Conservation (phyloP, 2,888 invertebrate species). For the Pristionchus arcanus region DNA sequence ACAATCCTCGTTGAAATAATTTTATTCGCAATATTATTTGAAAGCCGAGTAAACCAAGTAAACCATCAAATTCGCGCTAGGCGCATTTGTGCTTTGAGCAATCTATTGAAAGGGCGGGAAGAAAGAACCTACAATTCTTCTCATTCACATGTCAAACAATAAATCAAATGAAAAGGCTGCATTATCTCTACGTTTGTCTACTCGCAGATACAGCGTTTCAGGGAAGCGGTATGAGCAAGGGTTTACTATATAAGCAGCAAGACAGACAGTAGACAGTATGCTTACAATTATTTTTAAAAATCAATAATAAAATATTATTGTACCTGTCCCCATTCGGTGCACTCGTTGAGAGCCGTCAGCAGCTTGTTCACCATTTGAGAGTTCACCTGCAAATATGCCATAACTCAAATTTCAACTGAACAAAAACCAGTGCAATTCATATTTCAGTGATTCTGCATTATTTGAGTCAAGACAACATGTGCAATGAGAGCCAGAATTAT, state of each 20-base stretch:
- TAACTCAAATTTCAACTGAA: neutral
- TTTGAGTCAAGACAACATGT: neutral
- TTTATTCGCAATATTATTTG: neutral
- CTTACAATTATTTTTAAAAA: too few relatives aligned
- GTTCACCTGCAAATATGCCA: slow-evolving; percentile 85
- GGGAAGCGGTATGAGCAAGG: too few relatives aligned
- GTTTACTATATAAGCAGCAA: too few relatives aligned
- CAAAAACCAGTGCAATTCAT: neutral
- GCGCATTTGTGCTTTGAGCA: too few relatives aligned
- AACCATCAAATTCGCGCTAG: too few relatives aligned
- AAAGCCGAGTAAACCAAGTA: too few relatives aligned
- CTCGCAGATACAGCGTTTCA: neutral
- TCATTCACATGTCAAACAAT: too few relatives aligned
- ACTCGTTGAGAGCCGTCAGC: slow-evolving; percentile 97
- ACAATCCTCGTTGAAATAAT: neutral
- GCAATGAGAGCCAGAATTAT: too few relatives aligned
- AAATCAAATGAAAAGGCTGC: neutral
- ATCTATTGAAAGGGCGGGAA: too few relatives aligned
- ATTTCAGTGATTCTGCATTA: neutral
- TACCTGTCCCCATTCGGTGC: slow-evolving; percentile 87
- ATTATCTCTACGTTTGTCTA: too few relatives aligned
- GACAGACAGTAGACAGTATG: too few relatives aligned
- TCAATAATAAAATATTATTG: neutral
- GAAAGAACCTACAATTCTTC: too few relatives aligned
- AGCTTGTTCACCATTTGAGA: slow-evolving; percentile 98